A percentile compares a stretch with the other conserved stretches of the same genome.
phyloP scores from a whole-genome alignment of 2,797 vertebrate species.

The Momotus momota region DNA sequence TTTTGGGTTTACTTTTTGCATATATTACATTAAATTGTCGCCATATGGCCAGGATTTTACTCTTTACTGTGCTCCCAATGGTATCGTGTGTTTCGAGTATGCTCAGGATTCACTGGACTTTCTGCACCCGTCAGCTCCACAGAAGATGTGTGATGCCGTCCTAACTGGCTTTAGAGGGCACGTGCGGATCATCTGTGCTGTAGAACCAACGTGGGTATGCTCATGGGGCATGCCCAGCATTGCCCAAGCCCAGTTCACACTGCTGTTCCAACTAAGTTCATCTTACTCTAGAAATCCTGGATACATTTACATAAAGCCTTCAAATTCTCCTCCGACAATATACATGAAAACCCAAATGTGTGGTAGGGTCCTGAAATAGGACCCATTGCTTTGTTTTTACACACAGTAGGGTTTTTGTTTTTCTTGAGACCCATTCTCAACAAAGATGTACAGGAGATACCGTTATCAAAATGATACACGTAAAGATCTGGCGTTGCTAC shows the following conservation, averaged over 20 bases:
- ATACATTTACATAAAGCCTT: not conserved
- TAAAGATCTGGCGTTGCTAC: not conserved
- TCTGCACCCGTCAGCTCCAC: not conserved
- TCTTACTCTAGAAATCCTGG: not conserved
- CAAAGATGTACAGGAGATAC: not conserved
- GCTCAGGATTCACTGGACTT: not conserved
- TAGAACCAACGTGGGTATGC: not conserved
- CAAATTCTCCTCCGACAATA: not conserved
- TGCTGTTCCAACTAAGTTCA: not conserved
- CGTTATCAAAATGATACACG: not conserved
- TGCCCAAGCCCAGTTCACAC: not conserved
- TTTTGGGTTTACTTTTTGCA: not conserved
- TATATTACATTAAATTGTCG: not conserved
- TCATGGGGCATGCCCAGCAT: not conserved
- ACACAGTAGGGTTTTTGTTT: not conserved
- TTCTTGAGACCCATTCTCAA: not conserved
- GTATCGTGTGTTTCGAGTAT: rapidly evolving
- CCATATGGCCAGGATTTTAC: not conserved
- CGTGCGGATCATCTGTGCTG: not conserved
- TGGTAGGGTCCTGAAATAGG: not conserved
- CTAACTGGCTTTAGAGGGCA: not conserved
- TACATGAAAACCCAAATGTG: not conserved
- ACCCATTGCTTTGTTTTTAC: not conserved
- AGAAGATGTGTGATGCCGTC: not conserved
- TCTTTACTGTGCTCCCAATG: not conserved